Base-by-base conservation (phyloP, 1,140 invertebrate species). In the Cryptotermes secundus region DNA sequence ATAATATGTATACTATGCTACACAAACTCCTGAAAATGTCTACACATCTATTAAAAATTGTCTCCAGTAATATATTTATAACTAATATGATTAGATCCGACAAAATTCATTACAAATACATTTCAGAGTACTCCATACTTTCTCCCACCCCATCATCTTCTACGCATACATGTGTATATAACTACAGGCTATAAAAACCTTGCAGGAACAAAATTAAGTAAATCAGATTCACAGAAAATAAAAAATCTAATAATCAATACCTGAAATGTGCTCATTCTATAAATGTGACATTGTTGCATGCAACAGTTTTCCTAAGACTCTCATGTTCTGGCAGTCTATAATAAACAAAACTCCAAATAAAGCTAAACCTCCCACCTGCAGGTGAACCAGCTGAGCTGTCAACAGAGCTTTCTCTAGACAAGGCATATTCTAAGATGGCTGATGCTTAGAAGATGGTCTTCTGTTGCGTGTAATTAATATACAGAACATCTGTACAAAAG, bases 131-230 rank as follows among this genome's bases (percentile, higher is more conserved):
- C 14, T 45, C 16, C 7, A 16, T 16, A 45, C 16, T 45, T 45
- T 45, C 45, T 26, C 59, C 59, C n/a, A n/a, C 24, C 22, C 53
- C 59, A 72, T 9, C 7, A 59, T 59, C n/a, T n/a, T n/a, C n/a
- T n/a, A 59, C 19, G 26, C 59, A 31, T 72, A n/a, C 9, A 72
- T 31, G 16, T 31, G 59, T 72, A 72, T 3, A 65, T 3, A 65
- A 65, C 14, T 72, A 72, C n/a, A 72, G 10, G 7, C 59, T n/a
- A 72, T 72, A 72, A 72, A 72, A n/a, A 72, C 31, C 59, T 72
- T 72, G 22, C 6, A 72, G 59, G 59, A 72, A 72, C 59, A 72
- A 72, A n/a, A 72, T 72, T n/a, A 72, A 72, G 59, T 72, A 72
- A 72, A 72, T 31, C 6, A 19, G 45, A 72, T 31, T 31, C 6